Evolutionary conservation across 2,113 vertebrate species (phyloP).

Genomic region (Canis aureus): DNA sequence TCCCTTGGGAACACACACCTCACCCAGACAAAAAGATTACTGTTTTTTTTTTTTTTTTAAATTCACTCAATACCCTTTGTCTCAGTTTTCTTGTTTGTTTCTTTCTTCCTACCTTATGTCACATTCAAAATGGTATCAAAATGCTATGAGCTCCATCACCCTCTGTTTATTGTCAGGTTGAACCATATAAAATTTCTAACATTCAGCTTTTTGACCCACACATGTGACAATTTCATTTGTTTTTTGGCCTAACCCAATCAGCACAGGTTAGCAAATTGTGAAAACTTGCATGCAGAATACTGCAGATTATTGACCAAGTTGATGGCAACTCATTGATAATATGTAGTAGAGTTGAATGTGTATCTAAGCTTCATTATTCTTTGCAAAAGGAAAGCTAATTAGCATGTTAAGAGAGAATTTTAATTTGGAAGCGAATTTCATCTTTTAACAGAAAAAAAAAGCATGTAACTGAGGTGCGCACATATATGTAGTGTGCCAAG

Average conservation of each 20-base stretch:
- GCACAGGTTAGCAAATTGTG: constrained; percentile 61
- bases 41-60: constrained; percentile 26
- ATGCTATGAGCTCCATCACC: neutral
- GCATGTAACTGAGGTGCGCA: neutral
- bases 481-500: constrained; percentile 1
- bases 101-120: constrained; percentile 15
- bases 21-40: constrained; percentile 68
- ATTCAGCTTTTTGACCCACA: neutral
- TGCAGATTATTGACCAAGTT: constrained; percentile 68
- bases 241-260: constrained; percentile 10
- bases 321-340: constrained; percentile 56
- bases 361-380: constrained; percentile 57
- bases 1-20: constrained; percentile 74
- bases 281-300: constrained; percentile 68
- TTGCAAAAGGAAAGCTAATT: constrained; percentile 64
- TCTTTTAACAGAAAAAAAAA: neutral
- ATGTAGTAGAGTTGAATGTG: neutral
- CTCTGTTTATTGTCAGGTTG: neutral
- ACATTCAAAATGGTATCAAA: constrained; percentile 47
- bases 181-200: neutral
- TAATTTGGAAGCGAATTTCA: constrained; percentile 66
- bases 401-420: constrained; percentile 71
- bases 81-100: constrained; percentile 46
- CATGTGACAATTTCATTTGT: neutral
- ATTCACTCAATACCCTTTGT: constrained; percentile 57